Percentiles rank a stretch among this genome's conserved stretches.
These are phyloP conservation scores for Mesocricetus auratus DNA, from an alignment of 2,113 vertebrate genomes.

Conservation along the genomic window DNA sequence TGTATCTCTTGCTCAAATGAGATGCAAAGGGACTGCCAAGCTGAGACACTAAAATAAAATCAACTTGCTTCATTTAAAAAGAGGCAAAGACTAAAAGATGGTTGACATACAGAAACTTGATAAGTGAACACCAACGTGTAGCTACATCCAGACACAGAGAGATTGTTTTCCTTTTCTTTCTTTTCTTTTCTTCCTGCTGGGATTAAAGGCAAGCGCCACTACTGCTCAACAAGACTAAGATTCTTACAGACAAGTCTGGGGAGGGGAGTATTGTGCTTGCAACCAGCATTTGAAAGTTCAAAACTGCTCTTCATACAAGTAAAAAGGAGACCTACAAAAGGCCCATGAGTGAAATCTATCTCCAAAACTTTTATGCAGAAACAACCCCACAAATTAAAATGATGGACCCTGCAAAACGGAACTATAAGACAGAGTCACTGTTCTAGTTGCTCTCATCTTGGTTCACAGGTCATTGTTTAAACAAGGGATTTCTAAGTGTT, in stretches of 20 bases:
- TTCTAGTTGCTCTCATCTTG: slow-evolving; percentile 57
- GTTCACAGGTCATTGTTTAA: slow-evolving; percentile 56
- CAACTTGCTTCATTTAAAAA: slow-evolving; percentile 59
- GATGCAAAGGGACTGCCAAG: slow-evolving; percentile 19
- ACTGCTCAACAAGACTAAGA: background rate
- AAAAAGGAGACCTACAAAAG: slow-evolving; percentile 16
- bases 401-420: slow-evolving; percentile 43
- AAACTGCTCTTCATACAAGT: background rate
- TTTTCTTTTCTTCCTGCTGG: no score
- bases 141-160: slow-evolving; percentile 46
- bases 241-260: background rate
- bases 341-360: background rate
- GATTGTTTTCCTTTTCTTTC: no score
- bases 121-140: background rate
- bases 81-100: slow-evolving; percentile 56
- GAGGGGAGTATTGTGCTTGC: background rate
- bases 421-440: slow-evolving; percentile 75
- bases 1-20: slow-evolving; percentile 33
- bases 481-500: slow-evolving; percentile 71
- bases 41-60: slow-evolving; percentile 50
- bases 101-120: background rate
- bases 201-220: no score
- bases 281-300: slow-evolving; percentile 49
- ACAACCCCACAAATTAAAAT: slow-evolving; percentile 53
- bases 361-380: slow-evolving; percentile 39